Evolutionary conservation across 2,797 vertebrate species (phyloP).

Genomic region (Pempheris klunzingeri): DNA sequence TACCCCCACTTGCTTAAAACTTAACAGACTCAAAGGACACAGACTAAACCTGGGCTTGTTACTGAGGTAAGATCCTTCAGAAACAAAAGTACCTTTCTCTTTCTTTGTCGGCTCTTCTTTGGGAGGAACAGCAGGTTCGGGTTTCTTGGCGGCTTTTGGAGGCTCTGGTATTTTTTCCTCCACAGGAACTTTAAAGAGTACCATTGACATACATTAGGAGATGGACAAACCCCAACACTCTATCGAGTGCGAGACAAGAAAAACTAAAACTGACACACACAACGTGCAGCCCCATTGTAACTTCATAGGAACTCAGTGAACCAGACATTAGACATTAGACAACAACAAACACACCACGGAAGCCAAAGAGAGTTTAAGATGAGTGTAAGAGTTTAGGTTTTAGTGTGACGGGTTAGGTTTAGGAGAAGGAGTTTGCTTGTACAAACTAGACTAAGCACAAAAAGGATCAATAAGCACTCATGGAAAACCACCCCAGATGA

Average conservation of each 20-base stretch:
- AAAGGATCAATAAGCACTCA: slow-evolving; percentile 7
- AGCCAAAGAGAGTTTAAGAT: slow-evolving; percentile 12
- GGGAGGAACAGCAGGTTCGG: slow-evolving; percentile 63
- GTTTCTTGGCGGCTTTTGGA: slow-evolving; percentile 80
- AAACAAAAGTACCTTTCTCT: slow-evolving; percentile 86
- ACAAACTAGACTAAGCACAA: slow-evolving; percentile 14
- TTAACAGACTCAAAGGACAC: slow-evolving; percentile 24
- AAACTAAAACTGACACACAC: slow-evolving; percentile 7
- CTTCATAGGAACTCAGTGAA: background rate
- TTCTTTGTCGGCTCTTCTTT: slow-evolving; percentile 81
- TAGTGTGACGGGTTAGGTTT: slow-evolving; percentile 1
- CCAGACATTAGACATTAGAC: slow-evolving; percentile 29
- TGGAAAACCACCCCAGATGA: slow-evolving; percentile 24
- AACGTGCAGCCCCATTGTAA: background rate
- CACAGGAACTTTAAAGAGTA: slow-evolving; percentile 85
- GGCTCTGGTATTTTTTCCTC: slow-evolving; percentile 84
- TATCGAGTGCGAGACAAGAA: slow-evolving; percentile 65
- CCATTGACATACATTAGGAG: slow-evolving; percentile 64
- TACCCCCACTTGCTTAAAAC: background rate
- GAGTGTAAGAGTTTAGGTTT: slow-evolving; percentile 37
- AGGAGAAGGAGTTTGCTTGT: slow-evolving; percentile 26
- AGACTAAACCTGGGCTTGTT: background rate
- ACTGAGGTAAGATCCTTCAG: slow-evolving; percentile 20
- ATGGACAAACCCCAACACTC: slow-evolving; percentile 59
- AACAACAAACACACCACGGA: slow-evolving; percentile 15